Base-by-base conservation (phyloP, 2,888 invertebrate species). In the Tillus elongatus region DNA sequence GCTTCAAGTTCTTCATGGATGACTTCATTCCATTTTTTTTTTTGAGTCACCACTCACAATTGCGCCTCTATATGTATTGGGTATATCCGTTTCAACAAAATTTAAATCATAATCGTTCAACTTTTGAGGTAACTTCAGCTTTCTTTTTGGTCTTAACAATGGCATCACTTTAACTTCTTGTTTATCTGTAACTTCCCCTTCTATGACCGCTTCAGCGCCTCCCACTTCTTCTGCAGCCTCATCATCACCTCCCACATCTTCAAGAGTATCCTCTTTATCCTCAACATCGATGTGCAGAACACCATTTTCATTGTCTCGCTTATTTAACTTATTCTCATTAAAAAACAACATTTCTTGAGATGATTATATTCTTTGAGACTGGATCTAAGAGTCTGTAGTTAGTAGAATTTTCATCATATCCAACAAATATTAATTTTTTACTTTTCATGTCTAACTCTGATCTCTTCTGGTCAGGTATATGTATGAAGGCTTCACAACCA, bases 321-420 rank as follows among this genome's bases (percentile, higher is more conserved):
- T n/a, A n/a, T n/a, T n/a, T n/a, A n/a, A n/a, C n/a, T n/a, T n/a
- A n/a, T n/a, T n/a, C n/a, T n/a, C n/a, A n/a, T n/a, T n/a, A n/a
- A 27, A 53, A 50, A 2, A 32, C 38, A 3, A 56, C 51, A 40
- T 52, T 41, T 27, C 45, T 42, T n/a, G 46, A 46, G n/a, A 50
- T 41, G 3, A 33, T 43, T 10, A 52, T 43, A 35, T 44, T 48
- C 26, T 39, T 46, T 1, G 37, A 40, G 3, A 29, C 29, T 4
- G 43, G 43, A 33, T 46, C 41, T 35, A 39, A 54, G 4, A 54
- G 33, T 19, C 49, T 14, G 36, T 54, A 56, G 26, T 51, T 50
- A 13, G 33, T 34, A 15, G 33, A 32, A 3, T 38, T 27, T n/a
- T 15, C 26, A 32, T 42, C 37, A 32, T 50, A 51, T 13, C 46